Percentiles rank a stretch among this genome's conserved stretches.
These are phyloP conservation scores for Allolobophora icterica DNA, from an alignment of 2,888 invertebrate genomes.

Conservation along the genomic window DNA sequence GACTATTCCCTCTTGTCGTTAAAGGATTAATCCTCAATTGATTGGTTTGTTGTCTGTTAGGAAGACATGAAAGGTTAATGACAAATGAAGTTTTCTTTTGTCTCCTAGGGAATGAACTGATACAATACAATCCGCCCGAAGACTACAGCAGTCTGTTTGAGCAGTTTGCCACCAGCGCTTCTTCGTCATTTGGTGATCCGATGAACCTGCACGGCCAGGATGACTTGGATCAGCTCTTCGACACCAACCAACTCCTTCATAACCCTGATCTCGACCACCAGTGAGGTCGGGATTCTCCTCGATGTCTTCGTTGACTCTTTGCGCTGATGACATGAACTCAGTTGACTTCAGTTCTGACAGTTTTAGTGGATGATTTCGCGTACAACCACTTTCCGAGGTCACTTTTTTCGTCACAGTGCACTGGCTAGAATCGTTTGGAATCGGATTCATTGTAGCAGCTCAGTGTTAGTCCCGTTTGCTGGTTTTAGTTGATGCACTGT, in stretches of 20 bases:
- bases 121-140: slow-evolving; percentile 41
- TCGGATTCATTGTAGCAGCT: neutral
- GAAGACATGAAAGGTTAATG: too few species aligned
- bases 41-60: too few species aligned
- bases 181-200: neutral
- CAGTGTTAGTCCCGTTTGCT: neutral
- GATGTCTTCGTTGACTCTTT: neutral
- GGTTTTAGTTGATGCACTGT: neutral
- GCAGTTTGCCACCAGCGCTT: neutral
- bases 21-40: too few species aligned
- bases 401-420: neutral
- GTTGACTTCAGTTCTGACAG: neutral
- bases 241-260: neutral
- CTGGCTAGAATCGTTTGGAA: neutral
- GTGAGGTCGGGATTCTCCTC: neutral
- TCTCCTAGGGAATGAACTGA: slow-evolving; percentile 37
- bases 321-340: neutral
- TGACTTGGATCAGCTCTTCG: neutral
- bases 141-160: slow-evolving; percentile 33
- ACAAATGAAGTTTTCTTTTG: neutral
- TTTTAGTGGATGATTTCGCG: neutral
- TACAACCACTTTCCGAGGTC: neutral
- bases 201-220: neutral
- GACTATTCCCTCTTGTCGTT: too few species aligned
- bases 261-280: neutral